Conservation (phyloP, 2,888 invertebrate genomes). For the Thysanoteuthis rhombus region DNA sequence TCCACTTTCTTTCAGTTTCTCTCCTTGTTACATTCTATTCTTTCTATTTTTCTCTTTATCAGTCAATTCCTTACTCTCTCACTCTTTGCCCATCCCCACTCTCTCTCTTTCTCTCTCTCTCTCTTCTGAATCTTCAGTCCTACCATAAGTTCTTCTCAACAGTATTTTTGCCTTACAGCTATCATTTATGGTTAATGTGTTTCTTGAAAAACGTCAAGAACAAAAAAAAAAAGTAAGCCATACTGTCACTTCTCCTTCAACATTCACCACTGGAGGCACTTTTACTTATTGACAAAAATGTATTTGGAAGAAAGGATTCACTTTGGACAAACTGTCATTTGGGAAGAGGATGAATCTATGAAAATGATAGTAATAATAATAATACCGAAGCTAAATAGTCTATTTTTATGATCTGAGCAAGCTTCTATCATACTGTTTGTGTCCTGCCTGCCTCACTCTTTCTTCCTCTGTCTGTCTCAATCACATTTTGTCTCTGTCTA, state of each 20-base stretch:
- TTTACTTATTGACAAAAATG: background rate
- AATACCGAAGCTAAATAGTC: no score
- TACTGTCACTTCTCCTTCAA: background rate
- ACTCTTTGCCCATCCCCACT: background rate
- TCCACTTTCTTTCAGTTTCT: no score
- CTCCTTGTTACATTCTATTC: no score
- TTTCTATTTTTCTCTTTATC: background rate
- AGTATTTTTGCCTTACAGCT: background rate
- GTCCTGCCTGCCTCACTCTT: no score
- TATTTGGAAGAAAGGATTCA: background rate
- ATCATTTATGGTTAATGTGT: background rate
- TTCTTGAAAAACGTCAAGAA: background rate
- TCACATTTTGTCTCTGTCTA: no score
- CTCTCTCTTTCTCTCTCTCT: background rate
- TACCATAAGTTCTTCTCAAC: background rate
- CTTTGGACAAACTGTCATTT: background rate
- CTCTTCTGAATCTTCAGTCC: no score
- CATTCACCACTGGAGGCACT: background rate
- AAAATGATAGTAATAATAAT: no score
- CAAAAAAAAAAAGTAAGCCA: background rate
- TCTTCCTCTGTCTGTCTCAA: no score
- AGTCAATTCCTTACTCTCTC: background rate
- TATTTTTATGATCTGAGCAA: no score
- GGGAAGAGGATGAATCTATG: background rate
- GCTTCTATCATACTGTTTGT: no score